Conservation (phyloP, 2,888 invertebrate genomes). For the Prosopocoilus inquinatus region DNA sequence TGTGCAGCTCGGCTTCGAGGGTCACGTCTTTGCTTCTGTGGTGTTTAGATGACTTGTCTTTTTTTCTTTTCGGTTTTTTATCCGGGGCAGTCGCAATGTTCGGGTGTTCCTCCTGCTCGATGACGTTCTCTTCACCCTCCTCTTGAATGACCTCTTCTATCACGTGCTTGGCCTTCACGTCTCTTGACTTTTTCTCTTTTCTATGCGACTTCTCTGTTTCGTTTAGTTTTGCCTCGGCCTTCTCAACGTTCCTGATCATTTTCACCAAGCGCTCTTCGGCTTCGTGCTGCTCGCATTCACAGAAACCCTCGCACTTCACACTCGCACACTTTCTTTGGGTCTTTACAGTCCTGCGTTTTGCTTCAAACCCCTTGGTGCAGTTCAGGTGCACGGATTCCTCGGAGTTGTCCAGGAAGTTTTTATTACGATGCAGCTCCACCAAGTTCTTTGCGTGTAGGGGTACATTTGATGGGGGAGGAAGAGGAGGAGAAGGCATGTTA, state of each 20-base stretch:
- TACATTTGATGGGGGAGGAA: slow-evolving; percentile 1
- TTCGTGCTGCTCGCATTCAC: slow-evolving; percentile 5
- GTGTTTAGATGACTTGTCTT: background rate
- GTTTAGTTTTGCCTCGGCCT: slow-evolving; percentile 6
- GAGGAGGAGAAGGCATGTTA: background rate
- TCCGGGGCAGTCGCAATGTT: background rate
- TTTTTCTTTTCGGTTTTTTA: slow-evolving; percentile 11
- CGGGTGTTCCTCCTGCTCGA: slow-evolving; percentile 1
- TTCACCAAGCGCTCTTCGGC: slow-evolving; percentile 5
- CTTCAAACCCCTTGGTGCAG: background rate
- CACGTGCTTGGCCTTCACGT: background rate
- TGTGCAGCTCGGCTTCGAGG: background rate
- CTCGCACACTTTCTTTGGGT: background rate
- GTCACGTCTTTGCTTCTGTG: background rate
- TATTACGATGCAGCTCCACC: slow-evolving; percentile 16
- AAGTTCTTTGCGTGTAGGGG: slow-evolving; percentile 11
- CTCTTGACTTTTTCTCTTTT: slow-evolving; percentile 2
- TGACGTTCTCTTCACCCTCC: slow-evolving; percentile 6
- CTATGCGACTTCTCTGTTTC: background rate
- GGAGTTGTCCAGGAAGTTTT: slow-evolving; percentile 11
- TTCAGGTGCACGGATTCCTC: slow-evolving; percentile 13
- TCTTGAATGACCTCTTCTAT: background rate
- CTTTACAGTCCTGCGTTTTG: slow-evolving; percentile 6
- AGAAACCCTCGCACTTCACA: slow-evolving; percentile 10
- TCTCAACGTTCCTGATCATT: slow-evolving; percentile 6